Percentiles rank a stretch among this genome's conserved stretches.
phyloP scores from a whole-genome alignment of 2,113 vertebrate genomes.

The Chaetorhynchus papuensis region DNA sequence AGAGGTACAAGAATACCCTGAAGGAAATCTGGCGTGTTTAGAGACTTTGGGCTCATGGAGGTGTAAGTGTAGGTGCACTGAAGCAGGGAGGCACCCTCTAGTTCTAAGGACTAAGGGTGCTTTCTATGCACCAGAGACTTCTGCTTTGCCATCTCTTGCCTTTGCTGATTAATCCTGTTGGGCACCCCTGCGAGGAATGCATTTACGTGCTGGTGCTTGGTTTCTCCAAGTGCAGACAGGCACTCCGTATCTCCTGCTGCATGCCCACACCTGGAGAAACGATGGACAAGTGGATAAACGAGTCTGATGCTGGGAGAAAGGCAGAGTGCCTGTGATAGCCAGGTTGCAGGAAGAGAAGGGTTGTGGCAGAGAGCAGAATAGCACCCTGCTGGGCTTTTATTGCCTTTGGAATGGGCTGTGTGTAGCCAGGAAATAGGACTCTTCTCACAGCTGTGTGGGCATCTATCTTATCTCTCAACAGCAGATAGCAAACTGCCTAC shows the following conservation, averaged over 20 bases:
- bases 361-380: background rate
- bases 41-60: background rate
- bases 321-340: background rate
- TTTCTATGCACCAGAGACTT: background rate
- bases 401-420: background rate
- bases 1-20: background rate
- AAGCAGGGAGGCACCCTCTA: background rate
- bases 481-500: background rate
- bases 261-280: background rate
- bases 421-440: background rate
- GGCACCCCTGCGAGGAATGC: accelerated
- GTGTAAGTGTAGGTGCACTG: background rate
- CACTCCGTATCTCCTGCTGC: background rate
- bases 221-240: background rate
- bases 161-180: background rate
- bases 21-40: background rate
- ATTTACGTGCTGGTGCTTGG: background rate
- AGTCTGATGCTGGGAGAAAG: background rate
- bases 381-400: background rate
- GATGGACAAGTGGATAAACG: background rate
- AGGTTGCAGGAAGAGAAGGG: background rate
- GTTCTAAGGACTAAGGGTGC: background rate
- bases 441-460: background rate
- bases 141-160: background rate
- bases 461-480: background rate